Evolutionary conservation across 2,888 invertebrate species (phyloP).

Genomic region (Arctia plantaginis): DNA sequence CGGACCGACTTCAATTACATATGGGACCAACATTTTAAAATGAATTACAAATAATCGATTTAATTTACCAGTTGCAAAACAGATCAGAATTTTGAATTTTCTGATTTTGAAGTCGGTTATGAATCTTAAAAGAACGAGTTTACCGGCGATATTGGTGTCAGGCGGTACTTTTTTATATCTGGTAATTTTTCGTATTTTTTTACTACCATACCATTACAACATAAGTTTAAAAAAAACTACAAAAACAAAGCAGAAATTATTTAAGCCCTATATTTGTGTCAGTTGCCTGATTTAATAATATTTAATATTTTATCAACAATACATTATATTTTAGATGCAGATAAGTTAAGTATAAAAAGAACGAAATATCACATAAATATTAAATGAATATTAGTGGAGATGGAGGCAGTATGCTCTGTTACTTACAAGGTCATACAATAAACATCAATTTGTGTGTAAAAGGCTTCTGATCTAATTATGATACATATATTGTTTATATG

Average conservation of each 20-base stretch:
- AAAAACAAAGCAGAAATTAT: too few relatives aligned
- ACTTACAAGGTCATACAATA: not conserved
- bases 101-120: not conserved
- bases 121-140: not conserved
- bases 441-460: not conserved
- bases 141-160: not conserved
- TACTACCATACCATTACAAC: too few relatives aligned
- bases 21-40: constrained; percentile 1
- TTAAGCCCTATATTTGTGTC: not conserved
- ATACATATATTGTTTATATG: not conserved
- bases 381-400: not conserved
- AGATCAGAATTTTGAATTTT: not conserved
- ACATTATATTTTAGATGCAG: not conserved
- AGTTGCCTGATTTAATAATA: not conserved
- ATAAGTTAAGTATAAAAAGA: not conserved
- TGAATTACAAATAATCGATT: not conserved
- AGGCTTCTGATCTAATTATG: not conserved
- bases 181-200: too few relatives aligned
- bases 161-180: not conserved
- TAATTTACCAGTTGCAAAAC: not conserved
- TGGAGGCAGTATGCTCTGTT: not conserved
- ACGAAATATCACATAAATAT: not conserved
- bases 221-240: too few relatives aligned
- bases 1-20: not conserved
- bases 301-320: too few relatives aligned